These are phyloP conservation scores for Drosophila ercepeae DNA, from an alignment of 1,140 invertebrate genomes.

Conservation along the genomic window DNA sequence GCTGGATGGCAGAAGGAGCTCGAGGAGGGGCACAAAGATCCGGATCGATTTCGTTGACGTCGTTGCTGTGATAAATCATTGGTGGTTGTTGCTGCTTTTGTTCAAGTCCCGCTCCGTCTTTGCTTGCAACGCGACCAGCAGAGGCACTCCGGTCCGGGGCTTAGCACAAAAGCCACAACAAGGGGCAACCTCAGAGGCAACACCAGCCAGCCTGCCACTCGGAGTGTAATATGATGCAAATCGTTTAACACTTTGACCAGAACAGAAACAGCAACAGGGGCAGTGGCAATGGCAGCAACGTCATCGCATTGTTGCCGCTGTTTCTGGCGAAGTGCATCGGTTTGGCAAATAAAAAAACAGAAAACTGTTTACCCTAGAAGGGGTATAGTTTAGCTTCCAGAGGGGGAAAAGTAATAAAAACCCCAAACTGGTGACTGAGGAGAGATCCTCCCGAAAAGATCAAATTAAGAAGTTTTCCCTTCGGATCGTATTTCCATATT, in stretches of 20 bases:
- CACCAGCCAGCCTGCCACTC: slow-evolving; percentile 10
- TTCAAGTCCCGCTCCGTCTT: slow-evolving; percentile 10
- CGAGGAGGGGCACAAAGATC: slow-evolving; percentile 58
- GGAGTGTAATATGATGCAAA: slow-evolving; percentile 78
- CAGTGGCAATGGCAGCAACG: no score
- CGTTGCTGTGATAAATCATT: slow-evolving; percentile 76
- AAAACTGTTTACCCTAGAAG: slow-evolving; percentile 15
- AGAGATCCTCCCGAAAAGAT: slow-evolving; percentile 5
- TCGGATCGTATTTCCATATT: background rate
- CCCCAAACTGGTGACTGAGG: slow-evolving; percentile 20
- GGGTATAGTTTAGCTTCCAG: background rate
- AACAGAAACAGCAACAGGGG: slow-evolving; percentile 38
- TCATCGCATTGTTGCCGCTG: slow-evolving; percentile 66
- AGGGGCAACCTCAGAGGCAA: slow-evolving; percentile 25
- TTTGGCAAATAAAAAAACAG: slow-evolving; percentile 46
- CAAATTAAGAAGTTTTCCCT: slow-evolving; percentile 20
- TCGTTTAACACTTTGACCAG: slow-evolving; percentile 81
- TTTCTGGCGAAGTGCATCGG: slow-evolving; percentile 60
- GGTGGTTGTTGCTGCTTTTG: slow-evolving; percentile 56
- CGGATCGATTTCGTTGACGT: slow-evolving; percentile 80
- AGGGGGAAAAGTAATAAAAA: slow-evolving; percentile 43
- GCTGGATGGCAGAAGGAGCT: slow-evolving; percentile 13
- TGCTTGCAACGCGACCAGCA: no score
- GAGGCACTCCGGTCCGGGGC: slow-evolving; percentile 37
- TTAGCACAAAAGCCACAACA: slow-evolving; percentile 69